Percentiles rank a stretch among this genome's conserved stretches.
These are phyloP conservation scores for Papilio helenus DNA, from an alignment of 1,140 invertebrate genomes.

Conservation along the genomic window DNA sequence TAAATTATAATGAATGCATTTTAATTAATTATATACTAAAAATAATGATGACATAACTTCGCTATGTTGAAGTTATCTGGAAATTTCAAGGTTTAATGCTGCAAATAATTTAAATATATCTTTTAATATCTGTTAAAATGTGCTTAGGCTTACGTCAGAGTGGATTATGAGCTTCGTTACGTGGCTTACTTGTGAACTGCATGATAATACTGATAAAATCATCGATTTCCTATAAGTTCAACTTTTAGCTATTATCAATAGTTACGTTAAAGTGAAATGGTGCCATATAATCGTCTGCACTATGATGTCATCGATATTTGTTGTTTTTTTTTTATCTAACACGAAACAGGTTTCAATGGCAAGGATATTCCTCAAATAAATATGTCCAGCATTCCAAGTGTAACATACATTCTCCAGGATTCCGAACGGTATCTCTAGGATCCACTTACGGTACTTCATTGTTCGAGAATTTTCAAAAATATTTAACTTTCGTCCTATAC, in stretches of 20 bases:
- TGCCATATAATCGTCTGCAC: too few relatives aligned
- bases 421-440: neutral
- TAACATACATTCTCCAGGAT: neutral
- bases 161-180: neutral
- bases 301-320: too few relatives aligned
- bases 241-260: neutral
- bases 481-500: conserved; percentile 3
- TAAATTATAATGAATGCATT: neutral
- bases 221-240: neutral
- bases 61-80: neutral
- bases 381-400: neutral
- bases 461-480: neutral
- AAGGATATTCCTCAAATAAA: neutral
- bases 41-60: neutral
- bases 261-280: too few relatives aligned
- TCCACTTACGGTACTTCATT: neutral
- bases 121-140: neutral
- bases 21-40: neutral
- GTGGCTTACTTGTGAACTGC: neutral
- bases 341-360: neutral
- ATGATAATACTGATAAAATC: neutral
- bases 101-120: neutral
- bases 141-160: neutral
- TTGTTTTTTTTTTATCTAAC: neutral
- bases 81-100: neutral